These are phyloP conservation scores for Galagoides demidoff DNA, from an alignment of 2,797 vertebrate genomes.

Conservation along the genomic window DNA sequence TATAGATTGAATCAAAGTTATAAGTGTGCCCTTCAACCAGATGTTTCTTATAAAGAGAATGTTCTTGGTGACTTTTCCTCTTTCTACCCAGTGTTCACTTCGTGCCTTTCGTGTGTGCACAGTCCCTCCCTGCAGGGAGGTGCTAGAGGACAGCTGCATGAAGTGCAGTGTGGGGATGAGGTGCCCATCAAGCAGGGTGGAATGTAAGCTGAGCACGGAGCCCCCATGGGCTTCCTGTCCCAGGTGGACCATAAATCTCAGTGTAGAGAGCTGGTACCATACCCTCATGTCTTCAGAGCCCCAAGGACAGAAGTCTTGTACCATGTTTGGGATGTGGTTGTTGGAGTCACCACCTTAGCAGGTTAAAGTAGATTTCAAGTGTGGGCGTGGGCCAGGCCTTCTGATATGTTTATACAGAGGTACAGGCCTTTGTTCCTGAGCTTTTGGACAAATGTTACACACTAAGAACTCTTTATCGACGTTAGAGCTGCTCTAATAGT, in stretches of 20 bases:
- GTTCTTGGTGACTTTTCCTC: neutral
- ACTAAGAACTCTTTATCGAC: neutral
- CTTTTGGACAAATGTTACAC: neutral
- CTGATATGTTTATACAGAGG: neutral
- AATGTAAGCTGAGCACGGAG: neutral
- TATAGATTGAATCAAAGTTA: no score
- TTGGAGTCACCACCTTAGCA: neutral
- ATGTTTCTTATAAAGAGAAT: neutral
- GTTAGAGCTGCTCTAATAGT: neutral
- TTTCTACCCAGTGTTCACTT: neutral
- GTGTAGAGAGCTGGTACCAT: neutral
- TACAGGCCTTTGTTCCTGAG: neutral
- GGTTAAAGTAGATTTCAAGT: neutral
- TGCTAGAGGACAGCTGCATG: neutral
- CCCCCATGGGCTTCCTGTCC: neutral
- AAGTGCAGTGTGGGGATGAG: neutral
- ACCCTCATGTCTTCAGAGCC: neutral
- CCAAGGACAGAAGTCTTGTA: neutral
- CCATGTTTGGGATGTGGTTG: neutral
- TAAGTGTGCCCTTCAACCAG: no score
- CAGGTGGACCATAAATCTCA: neutral
- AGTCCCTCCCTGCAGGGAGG: neutral
- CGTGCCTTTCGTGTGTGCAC: neutral
- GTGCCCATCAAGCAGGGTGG: neutral
- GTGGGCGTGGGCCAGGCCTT: neutral